A percentile compares a stretch with the other conserved stretches of the same genome.
These are phyloP conservation scores for Siphlonurus alternatus DNA, from an alignment of 2,888 invertebrate species.

Conservation along the genomic window DNA sequence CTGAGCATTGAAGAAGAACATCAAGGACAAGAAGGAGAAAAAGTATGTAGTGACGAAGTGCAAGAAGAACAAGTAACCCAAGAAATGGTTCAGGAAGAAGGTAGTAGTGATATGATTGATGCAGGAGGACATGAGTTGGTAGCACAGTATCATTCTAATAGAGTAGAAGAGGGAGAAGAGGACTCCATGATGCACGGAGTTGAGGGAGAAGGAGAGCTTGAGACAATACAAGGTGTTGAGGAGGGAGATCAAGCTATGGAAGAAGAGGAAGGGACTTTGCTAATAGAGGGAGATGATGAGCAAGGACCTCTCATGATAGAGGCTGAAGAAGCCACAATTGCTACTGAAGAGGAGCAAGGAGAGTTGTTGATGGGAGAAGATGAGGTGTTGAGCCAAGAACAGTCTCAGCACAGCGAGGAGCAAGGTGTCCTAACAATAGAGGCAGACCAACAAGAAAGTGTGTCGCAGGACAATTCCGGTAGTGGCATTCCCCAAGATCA, in stretches of 20 bases:
- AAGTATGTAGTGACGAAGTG: not conserved
- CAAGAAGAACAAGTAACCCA: slow-evolving; percentile 6
- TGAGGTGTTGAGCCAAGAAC: slow-evolving; percentile 13
- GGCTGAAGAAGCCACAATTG: slow-evolving; percentile 14
- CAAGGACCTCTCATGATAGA: slow-evolving; percentile 16
- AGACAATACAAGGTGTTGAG: slow-evolving; percentile 13
- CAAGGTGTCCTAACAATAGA: not conserved
- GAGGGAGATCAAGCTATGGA: slow-evolving; percentile 15
- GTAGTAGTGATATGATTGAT: slow-evolving; percentile 38
- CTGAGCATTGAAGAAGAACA: slow-evolving; percentile 25
- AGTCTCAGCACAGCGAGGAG: slow-evolving; percentile 14
- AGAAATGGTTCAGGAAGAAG: slow-evolving; percentile 7
- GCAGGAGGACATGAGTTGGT: slow-evolving; percentile 33
- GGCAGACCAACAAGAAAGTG: not conserved
- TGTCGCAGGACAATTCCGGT: not conserved
- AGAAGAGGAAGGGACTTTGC: slow-evolving; percentile 11
- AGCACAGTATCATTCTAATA: slow-evolving; percentile 13
- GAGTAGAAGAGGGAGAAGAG: slow-evolving; percentile 21
- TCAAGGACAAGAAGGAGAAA: slow-evolving; percentile 17
- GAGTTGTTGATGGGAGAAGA: slow-evolving; percentile 9
- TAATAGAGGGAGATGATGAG: slow-evolving; percentile 15
- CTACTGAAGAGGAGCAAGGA: slow-evolving; percentile 11
- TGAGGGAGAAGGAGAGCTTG: slow-evolving; percentile 11
- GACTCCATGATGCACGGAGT: slow-evolving; percentile 18
- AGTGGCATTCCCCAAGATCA: too few species aligned